Evolutionary conservation across 2,888 invertebrate genomes (phyloP).

Genomic region (Hirtodrosophila cameraria): DNA sequence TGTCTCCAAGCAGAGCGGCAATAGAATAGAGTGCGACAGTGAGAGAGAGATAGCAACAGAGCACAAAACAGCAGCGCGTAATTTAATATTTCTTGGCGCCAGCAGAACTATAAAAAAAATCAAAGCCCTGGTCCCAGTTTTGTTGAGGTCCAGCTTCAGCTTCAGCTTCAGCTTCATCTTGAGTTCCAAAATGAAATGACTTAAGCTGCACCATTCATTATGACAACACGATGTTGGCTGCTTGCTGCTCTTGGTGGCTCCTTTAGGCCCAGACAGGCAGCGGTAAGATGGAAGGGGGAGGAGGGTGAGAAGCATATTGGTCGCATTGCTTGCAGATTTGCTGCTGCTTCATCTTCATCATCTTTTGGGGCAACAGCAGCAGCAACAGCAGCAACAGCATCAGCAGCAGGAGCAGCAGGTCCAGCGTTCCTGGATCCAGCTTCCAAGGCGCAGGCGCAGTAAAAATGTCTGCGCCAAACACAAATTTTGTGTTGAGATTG

Average conservation of each 20-base stretch:
- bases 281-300: neutral
- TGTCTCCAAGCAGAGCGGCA: slow-evolving; percentile 22
- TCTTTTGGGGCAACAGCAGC: slow-evolving; percentile 53
- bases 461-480: slow-evolving; percentile 79
- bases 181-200: slow-evolving; percentile 82
- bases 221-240: slow-evolving; percentile 80
- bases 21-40: slow-evolving; percentile 2
- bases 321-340: slow-evolving; percentile 69
- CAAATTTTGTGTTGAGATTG: slow-evolving; percentile 79
- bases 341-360: slow-evolving; percentile 77
- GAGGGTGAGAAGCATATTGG: slow-evolving; percentile 36
- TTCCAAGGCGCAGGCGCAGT: slow-evolving; percentile 55
- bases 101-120: slow-evolving; percentile 81
- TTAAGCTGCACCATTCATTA: slow-evolving; percentile 83
- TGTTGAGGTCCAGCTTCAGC: slow-evolving; percentile 18
- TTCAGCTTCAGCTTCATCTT: slow-evolving; percentile 47
- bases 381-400: slow-evolving; percentile 17
- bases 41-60: slow-evolving; percentile 1
- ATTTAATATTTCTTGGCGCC: slow-evolving; percentile 84
- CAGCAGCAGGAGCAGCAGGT: slow-evolving; percentile 31
- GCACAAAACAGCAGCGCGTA: slow-evolving; percentile 75
- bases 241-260: slow-evolving; percentile 14
- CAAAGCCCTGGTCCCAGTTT: slow-evolving; percentile 29
- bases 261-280: slow-evolving; percentile 22
- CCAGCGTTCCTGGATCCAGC: slow-evolving; percentile 31